Conservation (phyloP, 2,113 vertebrate genomes). For the Capreolus pygargus region DNA sequence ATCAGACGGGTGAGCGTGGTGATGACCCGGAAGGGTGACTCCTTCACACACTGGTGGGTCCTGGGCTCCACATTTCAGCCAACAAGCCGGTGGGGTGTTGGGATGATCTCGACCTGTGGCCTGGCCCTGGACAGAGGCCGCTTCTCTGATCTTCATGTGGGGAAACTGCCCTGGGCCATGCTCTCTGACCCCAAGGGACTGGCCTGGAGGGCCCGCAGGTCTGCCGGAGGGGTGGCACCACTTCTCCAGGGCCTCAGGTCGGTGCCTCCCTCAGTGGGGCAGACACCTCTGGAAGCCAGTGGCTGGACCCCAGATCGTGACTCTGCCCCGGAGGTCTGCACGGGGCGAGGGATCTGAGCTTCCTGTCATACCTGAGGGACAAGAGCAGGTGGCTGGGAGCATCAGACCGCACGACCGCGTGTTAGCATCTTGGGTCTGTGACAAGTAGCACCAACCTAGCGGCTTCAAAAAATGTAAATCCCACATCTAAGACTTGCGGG, state of each 20-base stretch:
- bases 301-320: rapidly evolving
- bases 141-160: background rate
- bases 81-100: background rate
- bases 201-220: background rate
- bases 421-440: background rate
- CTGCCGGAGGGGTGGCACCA: background rate
- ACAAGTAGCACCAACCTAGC: rapidly evolving
- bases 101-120: background rate
- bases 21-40: background rate
- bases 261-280: background rate
- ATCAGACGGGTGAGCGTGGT: constrained; percentile 43
- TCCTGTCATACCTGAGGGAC: background rate
- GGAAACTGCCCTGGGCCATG: background rate
- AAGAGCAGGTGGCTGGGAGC: background rate
- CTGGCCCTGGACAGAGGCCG: background rate
- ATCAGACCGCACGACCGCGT: rapidly evolving
- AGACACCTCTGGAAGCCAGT: background rate
- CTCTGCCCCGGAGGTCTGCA: background rate
- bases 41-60: background rate
- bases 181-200: background rate
- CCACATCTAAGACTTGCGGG: rapidly evolving
- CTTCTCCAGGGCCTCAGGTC: background rate
- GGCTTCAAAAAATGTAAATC: background rate
- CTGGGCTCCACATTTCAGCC: constrained; percentile 1
- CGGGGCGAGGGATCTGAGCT: rapidly evolving